phyloP scores from a whole-genome alignment of 2,888 invertebrate species.

The Nephrotoma appendiculata region DNA sequence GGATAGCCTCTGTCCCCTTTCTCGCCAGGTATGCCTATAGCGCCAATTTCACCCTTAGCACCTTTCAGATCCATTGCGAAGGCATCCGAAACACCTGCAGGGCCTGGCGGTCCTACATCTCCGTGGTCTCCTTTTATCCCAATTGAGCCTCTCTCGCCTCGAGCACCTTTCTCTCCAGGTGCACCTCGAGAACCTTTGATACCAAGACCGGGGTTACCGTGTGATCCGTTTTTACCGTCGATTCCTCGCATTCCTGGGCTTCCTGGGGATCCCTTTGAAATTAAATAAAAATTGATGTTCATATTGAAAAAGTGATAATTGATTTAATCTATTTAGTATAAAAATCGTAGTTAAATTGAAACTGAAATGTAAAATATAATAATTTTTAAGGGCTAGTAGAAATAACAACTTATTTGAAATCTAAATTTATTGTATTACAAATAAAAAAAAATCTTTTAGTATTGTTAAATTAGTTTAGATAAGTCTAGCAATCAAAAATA shows the following conservation, averaged over 20 bases:
- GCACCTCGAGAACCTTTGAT: slow-evolving; percentile 33
- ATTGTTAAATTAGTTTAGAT: no score
- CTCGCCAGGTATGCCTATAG: slow-evolving; percentile 36
- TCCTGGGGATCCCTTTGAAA: slow-evolving; percentile 12
- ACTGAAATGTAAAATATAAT: no score
- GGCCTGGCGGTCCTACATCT: slow-evolving; percentile 24
- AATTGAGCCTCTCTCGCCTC: slow-evolving; percentile 50
- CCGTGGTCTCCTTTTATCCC: slow-evolving; percentile 47
- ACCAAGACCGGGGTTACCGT: neutral
- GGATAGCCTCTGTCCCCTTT: slow-evolving; percentile 30
- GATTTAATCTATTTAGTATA: no score
- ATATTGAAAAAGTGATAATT: no score
- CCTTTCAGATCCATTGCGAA: neutral
- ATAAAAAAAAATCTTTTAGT: no score
- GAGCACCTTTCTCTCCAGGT: slow-evolving; percentile 28
- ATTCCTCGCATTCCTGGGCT: slow-evolving; percentile 15
- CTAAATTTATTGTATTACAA: neutral
- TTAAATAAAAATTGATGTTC: neutral
- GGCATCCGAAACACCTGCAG: neutral
- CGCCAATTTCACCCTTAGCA: slow-evolving; percentile 36
- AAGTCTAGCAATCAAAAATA: neutral
- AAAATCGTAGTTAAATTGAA: no score
- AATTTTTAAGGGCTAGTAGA: no score
- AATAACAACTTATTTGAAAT: no score
- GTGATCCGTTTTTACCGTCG: slow-evolving; percentile 30